These are phyloP conservation scores for Apis florea DNA, from an alignment of 1,140 invertebrate genomes.

Conservation along the genomic window DNA sequence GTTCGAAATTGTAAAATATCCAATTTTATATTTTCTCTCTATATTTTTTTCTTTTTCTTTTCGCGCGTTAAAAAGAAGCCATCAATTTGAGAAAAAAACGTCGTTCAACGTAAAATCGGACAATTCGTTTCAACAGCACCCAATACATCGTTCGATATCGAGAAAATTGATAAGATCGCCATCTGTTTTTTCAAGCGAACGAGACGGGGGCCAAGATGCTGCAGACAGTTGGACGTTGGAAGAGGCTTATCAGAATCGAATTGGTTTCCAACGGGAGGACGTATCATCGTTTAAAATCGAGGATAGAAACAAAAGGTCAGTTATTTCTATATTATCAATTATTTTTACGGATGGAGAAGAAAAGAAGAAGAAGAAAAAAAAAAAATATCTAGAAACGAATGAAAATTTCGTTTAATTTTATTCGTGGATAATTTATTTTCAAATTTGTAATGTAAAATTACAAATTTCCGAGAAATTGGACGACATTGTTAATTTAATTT, in stretches of 20 bases:
- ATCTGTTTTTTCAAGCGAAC: neutral
- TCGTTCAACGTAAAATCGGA: neutral
- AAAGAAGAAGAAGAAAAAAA: too few relatives aligned
- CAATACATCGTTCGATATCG: conserved; percentile 8
- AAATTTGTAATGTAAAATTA: too few relatives aligned
- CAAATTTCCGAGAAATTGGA: too few relatives aligned
- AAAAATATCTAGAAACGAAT: too few relatives aligned
- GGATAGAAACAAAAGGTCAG: neutral
- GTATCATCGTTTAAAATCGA: neutral
- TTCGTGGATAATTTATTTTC: too few relatives aligned
- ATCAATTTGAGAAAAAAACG: neutral
- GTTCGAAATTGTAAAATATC: too few relatives aligned
- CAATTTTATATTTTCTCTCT: too few relatives aligned
- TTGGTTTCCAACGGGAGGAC: neutral
- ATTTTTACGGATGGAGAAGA: too few relatives aligned
- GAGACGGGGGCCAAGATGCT: neutral
- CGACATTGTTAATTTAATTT: too few relatives aligned
- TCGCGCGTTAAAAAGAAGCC: neutral
- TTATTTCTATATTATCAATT: neutral
- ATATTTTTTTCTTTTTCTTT: neutral
- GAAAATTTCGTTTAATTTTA: too few relatives aligned
- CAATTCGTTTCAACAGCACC: neutral
- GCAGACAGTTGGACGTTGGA: conserved; percentile 38
- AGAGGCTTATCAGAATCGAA: conserved; percentile 25
- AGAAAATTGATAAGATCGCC: neutral